A percentile compares a stretch with the other conserved stretches of the same genome.
Evolutionary conservation across 2,888 invertebrate genomes (phyloP).

Genomic region (Nemurella pictetii): DNA sequence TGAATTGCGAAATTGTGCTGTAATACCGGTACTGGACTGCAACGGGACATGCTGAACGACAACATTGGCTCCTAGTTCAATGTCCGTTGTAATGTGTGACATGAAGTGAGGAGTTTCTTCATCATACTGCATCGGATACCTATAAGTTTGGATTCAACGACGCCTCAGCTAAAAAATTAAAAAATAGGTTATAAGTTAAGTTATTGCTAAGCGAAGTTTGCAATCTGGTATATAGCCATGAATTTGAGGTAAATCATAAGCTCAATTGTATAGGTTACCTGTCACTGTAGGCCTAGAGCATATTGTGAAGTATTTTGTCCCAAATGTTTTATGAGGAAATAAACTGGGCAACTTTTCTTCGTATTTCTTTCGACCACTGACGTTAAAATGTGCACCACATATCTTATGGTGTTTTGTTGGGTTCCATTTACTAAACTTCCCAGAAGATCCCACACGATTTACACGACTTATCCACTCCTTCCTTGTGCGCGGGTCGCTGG

Average conservation of each 20-base stretch:
- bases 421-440: neutral
- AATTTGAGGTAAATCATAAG: no score
- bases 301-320: neutral
- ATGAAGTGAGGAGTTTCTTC: neutral
- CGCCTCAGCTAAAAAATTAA: no score
- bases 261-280: no score
- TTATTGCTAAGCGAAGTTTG: no score
- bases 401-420: neutral
- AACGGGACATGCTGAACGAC: neutral
- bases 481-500: neutral
- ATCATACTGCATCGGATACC: neutral
- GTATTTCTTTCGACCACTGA: neutral
- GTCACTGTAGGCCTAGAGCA: neutral
- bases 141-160: no score
- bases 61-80: neutral
- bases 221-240: neutral
- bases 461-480: constrained; percentile 3
- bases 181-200: neutral
- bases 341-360: neutral
- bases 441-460: neutral
- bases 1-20: neutral
- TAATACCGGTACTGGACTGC: neutral
- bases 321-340: neutral
- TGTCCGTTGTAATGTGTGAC: no score
- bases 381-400: neutral